Conservation (phyloP, 2,797 vertebrate species). For the Chelidonichthys spinosus region DNA sequence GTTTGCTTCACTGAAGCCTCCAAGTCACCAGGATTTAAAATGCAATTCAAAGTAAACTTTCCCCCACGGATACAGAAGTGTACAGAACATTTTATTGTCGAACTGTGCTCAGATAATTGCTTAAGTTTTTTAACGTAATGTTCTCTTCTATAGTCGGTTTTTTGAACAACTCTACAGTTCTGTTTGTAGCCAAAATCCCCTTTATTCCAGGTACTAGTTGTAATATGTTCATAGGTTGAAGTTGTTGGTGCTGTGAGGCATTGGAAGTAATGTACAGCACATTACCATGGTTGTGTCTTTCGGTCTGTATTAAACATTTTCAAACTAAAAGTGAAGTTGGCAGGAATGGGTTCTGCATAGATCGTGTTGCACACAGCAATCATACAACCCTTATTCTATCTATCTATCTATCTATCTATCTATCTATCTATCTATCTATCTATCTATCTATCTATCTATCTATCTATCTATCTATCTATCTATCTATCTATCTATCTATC, state of each 20-base stretch:
- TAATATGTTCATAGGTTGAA: slow-evolving; percentile 57
- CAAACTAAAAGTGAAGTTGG: slow-evolving; percentile 48
- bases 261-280: slow-evolving; percentile 47
- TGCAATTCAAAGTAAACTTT: slow-evolving; percentile 30
- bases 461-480: too few species aligned
- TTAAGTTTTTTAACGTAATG: slow-evolving; percentile 29
- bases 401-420: neutral
- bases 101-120: slow-evolving; percentile 34
- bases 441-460: too few species aligned
- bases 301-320: slow-evolving; percentile 71
- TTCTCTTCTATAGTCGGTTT: slow-evolving; percentile 39
- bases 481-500: too few species aligned
- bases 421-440: too few species aligned
- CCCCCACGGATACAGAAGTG: slow-evolving; percentile 26
- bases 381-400: neutral
- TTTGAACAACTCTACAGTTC: slow-evolving; percentile 28
- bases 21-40: slow-evolving; percentile 27
- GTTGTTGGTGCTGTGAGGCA: slow-evolving; percentile 40
- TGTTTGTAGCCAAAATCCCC: slow-evolving; percentile 44
- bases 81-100: slow-evolving; percentile 46
- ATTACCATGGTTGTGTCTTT: slow-evolving; percentile 59
- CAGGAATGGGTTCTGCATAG: slow-evolving; percentile 9
- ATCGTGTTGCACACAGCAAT: slow-evolving; percentile 4
- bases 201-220: slow-evolving; percentile 48
- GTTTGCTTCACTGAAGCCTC: neutral